A percentile compares a stretch with the other conserved stretches of the same genome.
These are phyloP conservation scores for Gonatopus flavifemur DNA, from an alignment of 1,140 invertebrate genomes.

Conservation along the genomic window DNA sequence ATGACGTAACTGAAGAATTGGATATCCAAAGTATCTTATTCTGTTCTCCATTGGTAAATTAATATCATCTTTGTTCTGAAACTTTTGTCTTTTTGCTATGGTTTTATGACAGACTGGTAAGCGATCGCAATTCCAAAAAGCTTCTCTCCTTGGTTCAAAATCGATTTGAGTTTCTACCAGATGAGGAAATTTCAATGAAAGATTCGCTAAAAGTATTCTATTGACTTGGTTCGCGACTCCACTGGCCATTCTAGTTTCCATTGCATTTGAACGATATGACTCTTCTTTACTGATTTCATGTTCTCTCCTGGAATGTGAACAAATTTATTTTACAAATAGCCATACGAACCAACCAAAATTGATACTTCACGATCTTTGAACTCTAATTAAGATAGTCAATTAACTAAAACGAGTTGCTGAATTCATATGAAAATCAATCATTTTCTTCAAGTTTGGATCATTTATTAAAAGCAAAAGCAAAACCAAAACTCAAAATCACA, in stretches of 20 bases:
- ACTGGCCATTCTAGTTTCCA: conserved; percentile 46
- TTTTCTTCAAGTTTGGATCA: no score
- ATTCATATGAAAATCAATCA: no score
- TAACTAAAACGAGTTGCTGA: no score
- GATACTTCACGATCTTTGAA: no score
- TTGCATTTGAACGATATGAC: conserved; percentile 38
- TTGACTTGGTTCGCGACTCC: conserved; percentile 69
- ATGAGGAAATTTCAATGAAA: conserved; percentile 63
- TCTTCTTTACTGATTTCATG: conserved; percentile 39
- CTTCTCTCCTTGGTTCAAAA: conserved; percentile 73
- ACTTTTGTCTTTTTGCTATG: conserved; percentile 36
- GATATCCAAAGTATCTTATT: conserved; percentile 69
- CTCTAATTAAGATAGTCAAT: no score
- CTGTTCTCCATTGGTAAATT: conserved; percentile 64
- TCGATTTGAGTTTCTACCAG: conserved; percentile 70
- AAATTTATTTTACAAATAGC: conserved; percentile 13
- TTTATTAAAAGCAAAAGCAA: no score
- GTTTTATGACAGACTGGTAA: conserved; percentile 59
- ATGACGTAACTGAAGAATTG: conserved; percentile 68
- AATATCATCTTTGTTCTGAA: conserved; percentile 39
- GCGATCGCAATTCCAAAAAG: conserved; percentile 78
- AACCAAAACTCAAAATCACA: no score
- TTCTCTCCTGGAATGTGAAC: conserved; percentile 28
- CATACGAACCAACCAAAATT: no score
- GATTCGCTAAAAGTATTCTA: conserved; percentile 63